phyloP scores from a whole-genome alignment of 2,797 vertebrate genomes.

The Ctenochaetus hawaiiensis region DNA sequence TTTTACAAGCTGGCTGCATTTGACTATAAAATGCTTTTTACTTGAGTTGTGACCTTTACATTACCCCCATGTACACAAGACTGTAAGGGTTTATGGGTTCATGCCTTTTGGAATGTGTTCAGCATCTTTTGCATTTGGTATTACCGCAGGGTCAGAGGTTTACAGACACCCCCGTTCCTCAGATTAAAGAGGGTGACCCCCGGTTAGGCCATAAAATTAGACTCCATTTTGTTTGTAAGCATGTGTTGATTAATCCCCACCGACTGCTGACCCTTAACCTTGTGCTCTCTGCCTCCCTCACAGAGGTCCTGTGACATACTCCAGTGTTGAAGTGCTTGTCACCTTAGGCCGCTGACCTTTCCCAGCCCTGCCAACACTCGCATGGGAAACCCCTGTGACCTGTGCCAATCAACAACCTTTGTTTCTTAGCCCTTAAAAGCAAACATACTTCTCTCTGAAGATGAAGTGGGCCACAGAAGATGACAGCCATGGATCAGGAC shows the following conservation, averaged over 20 bases:
- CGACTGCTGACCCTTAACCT: slow-evolving; percentile 29
- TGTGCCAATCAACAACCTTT: slow-evolving; percentile 75
- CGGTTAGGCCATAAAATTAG: no score
- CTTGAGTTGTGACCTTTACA: background rate
- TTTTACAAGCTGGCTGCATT: slow-evolving; percentile 22
- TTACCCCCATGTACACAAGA: slow-evolving; percentile 17
- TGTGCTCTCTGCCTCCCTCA: slow-evolving; percentile 26
- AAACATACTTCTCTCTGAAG: slow-evolving; percentile 47
- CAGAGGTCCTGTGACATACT: slow-evolving; percentile 85
- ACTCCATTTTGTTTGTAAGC: slow-evolving; percentile 4
- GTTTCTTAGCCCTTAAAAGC: slow-evolving; percentile 58
- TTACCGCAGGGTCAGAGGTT: slow-evolving; percentile 59
- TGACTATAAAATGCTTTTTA: background rate
- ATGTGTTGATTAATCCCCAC: slow-evolving; percentile 12
- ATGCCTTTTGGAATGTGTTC: slow-evolving; percentile 15
- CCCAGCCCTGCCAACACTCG: slow-evolving; percentile 45
- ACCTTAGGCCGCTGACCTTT: slow-evolving; percentile 51
- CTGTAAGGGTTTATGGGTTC: slow-evolving; percentile 31
- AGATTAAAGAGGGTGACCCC: slow-evolving; percentile 11
- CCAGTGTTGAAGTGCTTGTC: slow-evolving; percentile 39
- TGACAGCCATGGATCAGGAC: slow-evolving; percentile 42
- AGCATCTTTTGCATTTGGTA: slow-evolving; percentile 22
- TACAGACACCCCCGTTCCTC: slow-evolving; percentile 4
- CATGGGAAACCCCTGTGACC: slow-evolving; percentile 60
- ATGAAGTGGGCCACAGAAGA: slow-evolving; percentile 43